Evolutionary conservation across 2,113 vertebrate genomes (phyloP), one percentile per base, ranked within the genome.

Genomic region (Gambusia holbrooki): DNA sequence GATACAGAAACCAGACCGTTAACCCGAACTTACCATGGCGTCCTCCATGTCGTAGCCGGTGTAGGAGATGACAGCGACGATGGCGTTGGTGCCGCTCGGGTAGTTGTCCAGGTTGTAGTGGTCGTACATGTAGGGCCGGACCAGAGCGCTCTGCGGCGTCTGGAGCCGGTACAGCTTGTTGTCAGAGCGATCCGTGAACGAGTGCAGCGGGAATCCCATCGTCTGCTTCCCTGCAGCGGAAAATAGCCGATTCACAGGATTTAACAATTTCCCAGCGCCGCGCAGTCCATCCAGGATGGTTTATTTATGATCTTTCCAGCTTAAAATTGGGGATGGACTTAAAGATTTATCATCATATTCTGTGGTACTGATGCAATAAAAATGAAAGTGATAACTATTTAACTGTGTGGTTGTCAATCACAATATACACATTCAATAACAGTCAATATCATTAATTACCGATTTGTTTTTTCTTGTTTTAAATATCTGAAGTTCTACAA

Each of bases 1-100:
- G 30, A 30, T 48, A 27, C 12, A 28, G 67, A 11, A 17, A 19
- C 27, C 27, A 30, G 29, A 42, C 12, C 25, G 0, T 5, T 65
- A 10, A 10, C 13, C 76, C 60, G 17, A 10, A 27, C 94, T 93
- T 78, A 99, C 98, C 98, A 99, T 99, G 60, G 98, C 98, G 66
- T 99, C 98, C 89, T 99, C 98, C 98, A 99, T 99, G 73, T 99
- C 98, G 15, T 99, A 99, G 86, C 98, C 98, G 0, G 96, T 97
- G 88, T 99, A 99, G 60, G 98, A 99, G 79, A 99, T 98, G 71
- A 99, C 98, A 0, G 98, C 98, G 51, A 99, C 98, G 0, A 99
- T 84, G 28, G 98, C 94, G 25, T 99, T 99, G 70, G 97, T 99
- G 72, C 98, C 98, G 0, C 97, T 88, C 0, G 98, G 98, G 81